Evolutionary conservation across 1,140 invertebrate genomes (phyloP).

Genomic region (Akabosia matsudoensis): DNA sequence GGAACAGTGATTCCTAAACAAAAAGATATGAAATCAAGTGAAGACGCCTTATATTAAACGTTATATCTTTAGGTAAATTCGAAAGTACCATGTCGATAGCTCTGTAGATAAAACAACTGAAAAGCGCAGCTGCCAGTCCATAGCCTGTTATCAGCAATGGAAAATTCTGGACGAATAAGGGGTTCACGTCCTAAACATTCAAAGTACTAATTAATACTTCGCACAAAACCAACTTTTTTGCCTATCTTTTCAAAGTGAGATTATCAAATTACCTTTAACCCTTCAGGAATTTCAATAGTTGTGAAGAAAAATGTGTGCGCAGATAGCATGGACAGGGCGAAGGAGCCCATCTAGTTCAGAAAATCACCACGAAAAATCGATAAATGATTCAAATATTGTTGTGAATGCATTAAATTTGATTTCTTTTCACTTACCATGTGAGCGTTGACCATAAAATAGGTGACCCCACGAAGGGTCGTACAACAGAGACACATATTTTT

Average conservation of each 20-base stretch:
- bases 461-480: slow-evolving; percentile 25
- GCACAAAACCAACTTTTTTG: background rate
- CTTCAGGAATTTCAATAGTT: background rate
- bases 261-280: slow-evolving; percentile 21
- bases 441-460: slow-evolving; percentile 28
- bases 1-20: slow-evolving; percentile 29
- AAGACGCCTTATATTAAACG: background rate
- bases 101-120: slow-evolving; percentile 28
- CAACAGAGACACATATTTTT: slow-evolving; percentile 38
- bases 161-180: slow-evolving; percentile 18
- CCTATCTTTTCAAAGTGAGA: background rate
- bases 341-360: slow-evolving; percentile 22
- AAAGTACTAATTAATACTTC: background rate
- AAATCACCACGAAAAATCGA: too few relatives aligned
- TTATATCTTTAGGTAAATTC: background rate
- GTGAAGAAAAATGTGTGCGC: slow-evolving; percentile 19
- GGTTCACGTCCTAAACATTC: slow-evolving; percentile 30
- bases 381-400: too few relatives aligned
- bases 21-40: background rate
- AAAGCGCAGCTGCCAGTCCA: background rate
- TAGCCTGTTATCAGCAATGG: slow-evolving; percentile 28
- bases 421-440: slow-evolving; percentile 30
- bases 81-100: slow-evolving; percentile 30
- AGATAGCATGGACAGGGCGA: slow-evolving; percentile 9
- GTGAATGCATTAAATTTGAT: too few relatives aligned